Conservation (phyloP, 2,797 vertebrate genomes). For the Echiichthys vipera region DNA sequence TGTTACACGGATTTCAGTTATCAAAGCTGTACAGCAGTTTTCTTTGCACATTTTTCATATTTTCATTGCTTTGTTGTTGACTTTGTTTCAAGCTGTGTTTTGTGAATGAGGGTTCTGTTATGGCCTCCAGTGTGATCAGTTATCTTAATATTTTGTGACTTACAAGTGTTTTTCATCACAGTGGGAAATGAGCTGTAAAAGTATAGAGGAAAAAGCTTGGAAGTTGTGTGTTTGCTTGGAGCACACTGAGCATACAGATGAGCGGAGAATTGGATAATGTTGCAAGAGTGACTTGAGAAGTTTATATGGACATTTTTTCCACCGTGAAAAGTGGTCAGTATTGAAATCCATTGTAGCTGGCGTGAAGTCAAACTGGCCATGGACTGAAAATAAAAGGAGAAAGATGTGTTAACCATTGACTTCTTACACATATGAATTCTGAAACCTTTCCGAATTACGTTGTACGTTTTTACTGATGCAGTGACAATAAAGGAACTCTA, state of each 20-base stretch:
- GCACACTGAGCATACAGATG: slow-evolving; percentile 5
- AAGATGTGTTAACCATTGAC: slow-evolving; percentile 5
- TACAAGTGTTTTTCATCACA: slow-evolving; percentile 59
- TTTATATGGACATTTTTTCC: slow-evolving; percentile 14
- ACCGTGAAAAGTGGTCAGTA: slow-evolving; percentile 30
- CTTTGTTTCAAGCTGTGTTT: slow-evolving; percentile 49
- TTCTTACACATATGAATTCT: neutral
- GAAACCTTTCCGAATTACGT: too few species aligned
- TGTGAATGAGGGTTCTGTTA: slow-evolving; percentile 41
- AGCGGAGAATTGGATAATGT: slow-evolving; percentile 3
- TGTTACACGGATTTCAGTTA: slow-evolving; percentile 31
- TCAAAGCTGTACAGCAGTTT: slow-evolving; percentile 32
- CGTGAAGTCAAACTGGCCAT: slow-evolving; percentile 14
- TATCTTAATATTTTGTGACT: slow-evolving; percentile 55
- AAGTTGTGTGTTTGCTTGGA: slow-evolving; percentile 24
- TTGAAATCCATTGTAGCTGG: slow-evolving; percentile 21
- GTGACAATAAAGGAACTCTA: too few species aligned
- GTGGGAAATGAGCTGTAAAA: slow-evolving; percentile 49
- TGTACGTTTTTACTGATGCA: too few species aligned
- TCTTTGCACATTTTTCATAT: slow-evolving; percentile 18
- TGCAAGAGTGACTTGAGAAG: slow-evolving; percentile 17
- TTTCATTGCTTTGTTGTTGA: slow-evolving; percentile 50
- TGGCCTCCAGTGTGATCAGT: slow-evolving; percentile 17
- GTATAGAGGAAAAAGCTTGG: slow-evolving; percentile 26
- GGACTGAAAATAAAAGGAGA: neutral